Base-by-base conservation (phyloP, 1,140 invertebrate species). In the Orius laevigatus region DNA sequence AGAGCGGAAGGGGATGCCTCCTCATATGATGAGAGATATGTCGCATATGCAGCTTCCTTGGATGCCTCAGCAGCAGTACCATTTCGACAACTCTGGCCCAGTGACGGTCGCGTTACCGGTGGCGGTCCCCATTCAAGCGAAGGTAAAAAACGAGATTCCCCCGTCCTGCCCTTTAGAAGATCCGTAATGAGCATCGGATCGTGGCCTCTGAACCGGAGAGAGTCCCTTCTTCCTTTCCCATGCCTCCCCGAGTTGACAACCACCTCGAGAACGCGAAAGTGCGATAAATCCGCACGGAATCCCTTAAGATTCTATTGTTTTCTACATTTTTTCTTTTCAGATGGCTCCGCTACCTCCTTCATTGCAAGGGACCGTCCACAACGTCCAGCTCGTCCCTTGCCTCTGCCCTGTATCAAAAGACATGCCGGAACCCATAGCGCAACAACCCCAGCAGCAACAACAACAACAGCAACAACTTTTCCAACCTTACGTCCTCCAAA, bases 381-480 rank as follows among this genome's bases (percentile, higher is more conserved):
- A 53, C 43, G 51, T 53, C 14, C 47, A 49, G 20, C 47, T 53
- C 1, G 51, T 53, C 10, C 51, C 51, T 3, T 53, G 51, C 20
- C 42, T 53, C n/a, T 53, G 51, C 15, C 51, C 51, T 9, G 47
- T 49, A 19, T 45, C 42, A 14, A 52, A 36, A 31, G 51, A 52
- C 15, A 31, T 19, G 25, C 46, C 48, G 5, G 12, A 14, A 11
- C 44, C 35, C 12, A 3, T 19, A 33, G 16, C 11, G 4, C 18
- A 14, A 4, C 40, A 14, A 16, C 12, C 18, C n/a, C n/a, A n/a
- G 18, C 40, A 42, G 40, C 18, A 14, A 16, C 12, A 16, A 5
- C 40, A 42, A 18, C 40, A 42, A 15, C 25, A 25, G 8, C 25
- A 25, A 25, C 25, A 25, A 25, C 25, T 25, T 4, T 25, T 25